Base-by-base conservation (phyloP, 2,888 invertebrate genomes). In the Boloria euphrosyne region DNA sequence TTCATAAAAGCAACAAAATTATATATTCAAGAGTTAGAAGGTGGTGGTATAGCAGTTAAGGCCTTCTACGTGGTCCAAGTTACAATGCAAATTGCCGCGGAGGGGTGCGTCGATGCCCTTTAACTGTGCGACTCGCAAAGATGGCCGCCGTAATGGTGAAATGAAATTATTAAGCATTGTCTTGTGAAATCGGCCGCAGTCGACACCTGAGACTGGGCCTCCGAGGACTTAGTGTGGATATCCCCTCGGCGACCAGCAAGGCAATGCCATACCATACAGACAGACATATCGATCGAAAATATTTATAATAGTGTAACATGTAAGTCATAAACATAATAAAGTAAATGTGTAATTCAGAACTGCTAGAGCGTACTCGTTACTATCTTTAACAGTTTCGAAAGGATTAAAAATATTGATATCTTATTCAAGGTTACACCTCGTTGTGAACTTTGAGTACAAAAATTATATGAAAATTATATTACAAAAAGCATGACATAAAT, bases 131-230 rank as follows among this genome's bases (percentile, higher is more conserved):
- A 90, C 86, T 91, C 79, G 82, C 87, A 88, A 91, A 90, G 91
- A 91, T 91, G 91, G 92, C 90, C 88, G 91, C 85, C 87, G 81
- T 91, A 91, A 92, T 90, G 87, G 90, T 84, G 86, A 90, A 91
- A 92, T 92, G 92, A 92, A 92, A 92, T 92, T 91, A 92, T 92
- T 92, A 92, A 90, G 91, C 90, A 92, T 91, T 91, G 92, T 91
- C 92, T 91, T 91, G 89, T 89, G 89, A 86, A 91, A 91, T 92
- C 90, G 89, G 88, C 90, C 90, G 87, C 89, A 87, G 90, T 90
- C 90, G 90, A 90, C 92, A 92, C 92, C 92, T 92, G 92, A 90
- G 91, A 81, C 90, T 83, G 80, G 76, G 79, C 73, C 74, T 73
- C 67, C 44, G 59, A 54, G 31, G 74, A 78, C 78, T 82, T 86